Evolutionary conservation across 1,140 invertebrate genomes (phyloP), one percentile per base, ranked within the genome.

Genomic region (Bradynema listronoti): DNA sequence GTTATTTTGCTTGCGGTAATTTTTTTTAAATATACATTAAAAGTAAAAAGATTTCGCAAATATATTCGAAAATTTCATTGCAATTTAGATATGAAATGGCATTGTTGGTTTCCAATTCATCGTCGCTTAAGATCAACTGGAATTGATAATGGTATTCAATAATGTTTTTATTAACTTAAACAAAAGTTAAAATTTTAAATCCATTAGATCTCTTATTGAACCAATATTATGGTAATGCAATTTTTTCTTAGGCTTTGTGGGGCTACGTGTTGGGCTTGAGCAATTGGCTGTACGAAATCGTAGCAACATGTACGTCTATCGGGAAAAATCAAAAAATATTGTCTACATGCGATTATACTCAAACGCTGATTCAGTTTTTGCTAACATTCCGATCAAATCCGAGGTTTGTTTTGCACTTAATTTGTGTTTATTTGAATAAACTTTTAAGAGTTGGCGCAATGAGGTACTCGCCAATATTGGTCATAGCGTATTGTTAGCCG

Each of bases 101-200:
- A 63, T 43, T 61, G 58, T 25, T 67, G 65, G 65, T 73, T 73
- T 43, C 16, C 53, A 16, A 66, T 67, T 14, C 66, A 67, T 67
- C 65, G 68, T 50, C 52, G 65, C 1, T 36, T 67, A 11, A n/a
- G n/a, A n/a, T n/a, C n/a, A n/a, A n/a, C n/a, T n/a, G n/a, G n/a
- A n/a, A n/a, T n/a, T n/a, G n/a, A n/a, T n/a, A n/a, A n/a, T n/a
- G n/a, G n/a, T n/a, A n/a, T n/a, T n/a, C n/a, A n/a, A n/a, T n/a
- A n/a, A n/a, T n/a, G n/a, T n/a, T n/a, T n/a, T n/a, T n/a, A n/a
- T n/a, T n/a, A n/a, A n/a, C n/a, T n/a, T n/a, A n/a, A n/a, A n/a
- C n/a, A n/a, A n/a, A n/a, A n/a, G n/a, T n/a, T n/a, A n/a, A n/a
- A n/a, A n/a, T n/a, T n/a, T n/a, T n/a, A n/a, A n/a, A n/a, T n/a